Base-by-base conservation (phyloP, 1,140 invertebrate genomes). In the Araneus ventricosus region DNA sequence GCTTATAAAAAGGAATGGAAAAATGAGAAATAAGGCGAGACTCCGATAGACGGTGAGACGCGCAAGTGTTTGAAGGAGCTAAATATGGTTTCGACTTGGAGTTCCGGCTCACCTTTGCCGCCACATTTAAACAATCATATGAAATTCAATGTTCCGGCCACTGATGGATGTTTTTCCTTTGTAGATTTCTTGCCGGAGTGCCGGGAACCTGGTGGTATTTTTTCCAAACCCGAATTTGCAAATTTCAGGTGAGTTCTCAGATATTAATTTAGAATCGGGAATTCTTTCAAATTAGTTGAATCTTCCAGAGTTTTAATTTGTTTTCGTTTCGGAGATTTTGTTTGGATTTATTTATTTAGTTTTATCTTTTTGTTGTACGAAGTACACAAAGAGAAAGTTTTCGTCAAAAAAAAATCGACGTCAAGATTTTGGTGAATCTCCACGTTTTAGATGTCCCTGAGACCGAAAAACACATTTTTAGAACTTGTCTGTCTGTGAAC, bases 131-230 rank as follows among this genome's bases (percentile, higher is more conserved):
- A 70, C 27, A 14, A 45, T 79, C 27, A 75, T 17, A 34, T 61
- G 27, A 45, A n/a, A 3, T 27, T 27, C 27, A 24, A 67, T 10
- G 17, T 17, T 20, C 30, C 67, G 2, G 39, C 4, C 10, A 57
- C 88, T 39, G 27, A 67, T 17, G 82, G 82, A 22, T 80, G 82
- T 37, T 79, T 93, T 10, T 91, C 93, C 24, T 93, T 91, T 88
- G 30, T 93, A 10, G 93, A 93, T 79, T 93, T 93, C 30, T 82
- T 93, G 82, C 93, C 93, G 7, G 70, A 90, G n/a, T 41, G 24
- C 17, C 52, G 22, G 34, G 52, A 57, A 39, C 52, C 45, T 39
- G 88, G 88, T 24, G 79, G 86, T 14, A 41, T 88, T 7, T 70
- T 90, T 37, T 57, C 41, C 52, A 57, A 34, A 7, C 41, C 75